These are phyloP conservation scores for Sipunculus nudus DNA, from an alignment of 2,888 invertebrate species.

Conservation along the genomic window DNA sequence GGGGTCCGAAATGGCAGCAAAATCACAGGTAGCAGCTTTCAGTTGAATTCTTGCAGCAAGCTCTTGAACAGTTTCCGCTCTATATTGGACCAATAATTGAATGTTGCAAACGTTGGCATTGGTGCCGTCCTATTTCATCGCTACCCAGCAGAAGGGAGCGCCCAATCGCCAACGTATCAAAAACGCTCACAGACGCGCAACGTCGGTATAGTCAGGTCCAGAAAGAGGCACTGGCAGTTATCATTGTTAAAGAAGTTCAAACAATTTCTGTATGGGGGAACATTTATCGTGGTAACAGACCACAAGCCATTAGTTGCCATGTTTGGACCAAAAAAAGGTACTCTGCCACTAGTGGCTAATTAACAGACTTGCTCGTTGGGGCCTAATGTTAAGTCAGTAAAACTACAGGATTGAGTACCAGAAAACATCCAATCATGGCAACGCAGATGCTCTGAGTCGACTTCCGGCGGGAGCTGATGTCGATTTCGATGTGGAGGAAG, in stretches of 20 bases:
- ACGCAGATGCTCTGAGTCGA: slow-evolving; percentile 35
- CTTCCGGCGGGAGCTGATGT: no score
- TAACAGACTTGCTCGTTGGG: slow-evolving; percentile 22
- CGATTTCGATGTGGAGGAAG: no score
- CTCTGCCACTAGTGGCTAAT: slow-evolving; percentile 6
- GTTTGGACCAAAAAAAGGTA: slow-evolving; percentile 5
- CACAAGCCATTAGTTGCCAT: slow-evolving; percentile 15
- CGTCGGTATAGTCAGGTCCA: slow-evolving; percentile 26
- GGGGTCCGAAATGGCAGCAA: no score
- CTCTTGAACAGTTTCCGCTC: no score
- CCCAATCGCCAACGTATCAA: slow-evolving; percentile 23
- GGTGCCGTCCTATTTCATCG: slow-evolving; percentile 30
- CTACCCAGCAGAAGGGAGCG: slow-evolving; percentile 23
- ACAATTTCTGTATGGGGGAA: slow-evolving; percentile 20
- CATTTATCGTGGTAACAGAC: slow-evolving; percentile 18
- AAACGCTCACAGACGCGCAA: slow-evolving; percentile 25
- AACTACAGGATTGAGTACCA: slow-evolving; percentile 20
- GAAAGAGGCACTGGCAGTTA: slow-evolving; percentile 26
- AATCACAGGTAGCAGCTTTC: no score
- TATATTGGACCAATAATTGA: no score
- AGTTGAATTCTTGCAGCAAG: no score
- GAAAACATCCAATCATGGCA: slow-evolving; percentile 23
- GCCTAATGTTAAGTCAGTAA: slow-evolving; percentile 22
- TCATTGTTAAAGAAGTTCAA: slow-evolving; percentile 29
- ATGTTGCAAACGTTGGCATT: slow-evolving; percentile 31